Percentiles rank a stretch among this genome's conserved stretches.
Evolutionary conservation across 2,797 vertebrate genomes (phyloP).

Genomic region (Spinibarbus caldwelli): DNA sequence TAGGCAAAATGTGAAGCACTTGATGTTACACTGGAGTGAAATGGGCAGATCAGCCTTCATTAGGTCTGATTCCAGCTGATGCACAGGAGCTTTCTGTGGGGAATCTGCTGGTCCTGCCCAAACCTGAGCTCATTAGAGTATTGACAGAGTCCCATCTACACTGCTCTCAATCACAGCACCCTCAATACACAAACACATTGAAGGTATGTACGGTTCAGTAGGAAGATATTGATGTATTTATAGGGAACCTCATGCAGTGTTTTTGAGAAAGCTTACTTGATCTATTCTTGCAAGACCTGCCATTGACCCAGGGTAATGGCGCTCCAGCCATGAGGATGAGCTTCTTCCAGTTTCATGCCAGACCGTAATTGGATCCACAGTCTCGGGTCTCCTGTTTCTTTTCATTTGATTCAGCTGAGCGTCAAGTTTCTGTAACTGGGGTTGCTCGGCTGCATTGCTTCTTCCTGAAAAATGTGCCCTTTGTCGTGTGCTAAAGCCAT

Average conservation of each 20-base stretch:
- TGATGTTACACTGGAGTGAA: constrained; percentile 3
- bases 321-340: neutral
- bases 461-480: neutral
- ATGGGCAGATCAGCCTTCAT: constrained; percentile 32
- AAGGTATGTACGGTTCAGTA: neutral
- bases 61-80: constrained; percentile 50
- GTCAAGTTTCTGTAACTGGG: neutral
- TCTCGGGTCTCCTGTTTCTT: neutral
- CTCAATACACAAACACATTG: neutral
- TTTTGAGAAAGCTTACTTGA: constrained; percentile 5
- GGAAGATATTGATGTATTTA: neutral
- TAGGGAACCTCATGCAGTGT: neutral
- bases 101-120: constrained; percentile 34
- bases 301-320: neutral
- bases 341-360: neutral
- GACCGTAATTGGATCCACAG: constrained; percentile 39
- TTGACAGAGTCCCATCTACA: constrained; percentile 42
- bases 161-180: neutral
- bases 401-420: neutral
- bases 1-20: neutral
- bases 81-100: constrained; percentile 11
- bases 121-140: constrained; percentile 54
- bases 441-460: neutral
- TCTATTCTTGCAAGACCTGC: neutral
- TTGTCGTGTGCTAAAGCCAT: neutral